A percentile compares a stretch with the other conserved stretches of the same genome.
Evolutionary conservation across 2,888 invertebrate genomes (phyloP).

Genomic region (Synergus gifuensis): DNA sequence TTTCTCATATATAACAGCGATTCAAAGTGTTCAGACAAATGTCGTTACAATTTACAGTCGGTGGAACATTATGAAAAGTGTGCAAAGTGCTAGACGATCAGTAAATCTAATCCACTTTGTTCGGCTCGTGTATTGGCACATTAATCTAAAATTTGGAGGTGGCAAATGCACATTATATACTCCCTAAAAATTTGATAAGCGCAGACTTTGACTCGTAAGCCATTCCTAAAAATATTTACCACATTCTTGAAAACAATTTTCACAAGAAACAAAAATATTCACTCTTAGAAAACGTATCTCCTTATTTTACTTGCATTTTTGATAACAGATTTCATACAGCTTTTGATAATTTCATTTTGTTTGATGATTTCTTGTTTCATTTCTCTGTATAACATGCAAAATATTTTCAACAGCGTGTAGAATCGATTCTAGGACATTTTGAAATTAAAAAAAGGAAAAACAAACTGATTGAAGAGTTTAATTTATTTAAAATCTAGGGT

Average conservation of each 20-base stretch:
- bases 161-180: neutral
- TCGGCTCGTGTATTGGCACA: constrained; percentile 35
- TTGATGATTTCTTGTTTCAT: neutral
- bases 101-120: constrained; percentile 22
- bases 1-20: constrained; percentile 28
- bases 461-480: neutral
- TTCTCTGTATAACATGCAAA: neutral
- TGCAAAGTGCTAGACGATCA: constrained; percentile 14
- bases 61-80: constrained; percentile 10
- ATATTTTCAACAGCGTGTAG: constrained; percentile 7
- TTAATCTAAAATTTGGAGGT: constrained; percentile 6
- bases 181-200: neutral
- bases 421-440: neutral
- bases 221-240: constrained; percentile 19
- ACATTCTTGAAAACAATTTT: constrained; percentile 14
- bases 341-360: neutral
- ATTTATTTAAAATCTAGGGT: neutral
- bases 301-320: neutral
- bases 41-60: neutral
- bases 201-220: neutral
- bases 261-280: no score
- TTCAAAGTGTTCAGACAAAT: constrained; percentile 13
- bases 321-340: neutral
- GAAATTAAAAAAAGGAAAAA: neutral
- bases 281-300: neutral